Base-by-base conservation (phyloP, 2,888 invertebrate species). In the Neoscelio sp. region DNA sequence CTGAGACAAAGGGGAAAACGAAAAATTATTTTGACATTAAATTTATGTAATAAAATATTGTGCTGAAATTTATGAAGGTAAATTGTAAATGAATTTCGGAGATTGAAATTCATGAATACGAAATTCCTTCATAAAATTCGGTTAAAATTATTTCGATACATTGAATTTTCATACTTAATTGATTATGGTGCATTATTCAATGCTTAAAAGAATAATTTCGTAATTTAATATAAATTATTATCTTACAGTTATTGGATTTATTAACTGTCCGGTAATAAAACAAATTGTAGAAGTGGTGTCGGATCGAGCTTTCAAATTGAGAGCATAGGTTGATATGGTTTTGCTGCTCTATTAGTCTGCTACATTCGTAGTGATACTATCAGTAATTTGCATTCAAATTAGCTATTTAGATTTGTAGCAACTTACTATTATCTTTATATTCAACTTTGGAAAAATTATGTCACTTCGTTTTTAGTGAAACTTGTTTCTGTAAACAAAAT, bases 341-440 rank as follows among this genome's bases (percentile, higher is more conserved):
- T 64, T 64, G 65, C 74, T 65, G 65, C 64, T 65, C 64, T 64
- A 58, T 74, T 56, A 74, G 73, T 15, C 46, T 54, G 62, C 52
- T 73, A 64, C 73, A 52, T 56, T 73, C 64, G 40, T 64, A 35
- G 54, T 64, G 73, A 73, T 73, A 73, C 13, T 54, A 73, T 73
- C 73, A 73, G 64, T 54, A 64, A 73, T 73, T 73, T 73, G 62
- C 73, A 73, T 64, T 60, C 62, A 73, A 73, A 73, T 73, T 71
- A 64, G 54, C 62, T 64, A 64, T 73, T 73, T 56, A 73, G 73
- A 54, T 73, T 54, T 56, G 38, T 54, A 64, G 60, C 71, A 71
- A 73, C 71, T 52, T 71, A 60, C 60, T 71, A 54, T 64, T 54
- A 73, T 54, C 42, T 73, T 71, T 54, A 52, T 62, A 71, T 54